phyloP scores from a whole-genome alignment of 2,113 vertebrate genomes.

The Oncorhynchus mykiss region DNA sequence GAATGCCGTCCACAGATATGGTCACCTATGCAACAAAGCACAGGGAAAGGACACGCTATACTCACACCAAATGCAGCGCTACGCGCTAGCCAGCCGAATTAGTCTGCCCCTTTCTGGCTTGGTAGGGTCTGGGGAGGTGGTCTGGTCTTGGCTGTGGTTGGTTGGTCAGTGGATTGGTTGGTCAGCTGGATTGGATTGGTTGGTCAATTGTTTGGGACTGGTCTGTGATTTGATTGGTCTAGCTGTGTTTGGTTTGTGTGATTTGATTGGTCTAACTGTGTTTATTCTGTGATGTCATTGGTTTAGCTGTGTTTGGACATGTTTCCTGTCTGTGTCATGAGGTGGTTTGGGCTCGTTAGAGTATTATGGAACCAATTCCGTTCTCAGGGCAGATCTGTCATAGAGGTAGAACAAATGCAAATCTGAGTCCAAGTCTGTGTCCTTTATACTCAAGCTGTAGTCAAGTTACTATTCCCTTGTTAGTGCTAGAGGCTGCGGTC shows the following conservation, averaged over 20 bases:
- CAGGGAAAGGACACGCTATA: conserved; percentile 99
- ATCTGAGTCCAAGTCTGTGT: too few species aligned
- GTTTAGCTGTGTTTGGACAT: not conserved
- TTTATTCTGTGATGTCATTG: not conserved
- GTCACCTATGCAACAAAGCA: conserved; percentile 99
- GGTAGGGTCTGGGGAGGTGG: conserved; percentile 53
- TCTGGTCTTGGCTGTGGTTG: conserved; percentile 51
- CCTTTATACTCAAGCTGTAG: too few species aligned
- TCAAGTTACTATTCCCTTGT: too few species aligned
- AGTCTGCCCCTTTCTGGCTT: conserved; percentile 56
- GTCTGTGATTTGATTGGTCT: conserved; percentile 43
- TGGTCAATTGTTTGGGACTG: conserved; percentile 15
- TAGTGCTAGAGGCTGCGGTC: too few species aligned
- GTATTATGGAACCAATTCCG: too few species aligned
- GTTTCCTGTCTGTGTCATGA: not conserved
- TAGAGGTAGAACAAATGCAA: too few species aligned
- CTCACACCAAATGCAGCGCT: conserved; percentile 82
- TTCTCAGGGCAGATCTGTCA: too few species aligned
- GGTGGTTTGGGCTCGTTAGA: too few species aligned
- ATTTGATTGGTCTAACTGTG: conserved; percentile 29
- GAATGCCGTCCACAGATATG: conserved; percentile 99
- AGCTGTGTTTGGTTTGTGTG: conserved; percentile 30
- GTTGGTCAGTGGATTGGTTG: not conserved
- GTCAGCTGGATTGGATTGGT: not conserved
- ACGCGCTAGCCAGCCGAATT: conserved; percentile 72